phyloP scores from a whole-genome alignment of 2,113 vertebrate genomes.

The Eublepharis macularius region DNA sequence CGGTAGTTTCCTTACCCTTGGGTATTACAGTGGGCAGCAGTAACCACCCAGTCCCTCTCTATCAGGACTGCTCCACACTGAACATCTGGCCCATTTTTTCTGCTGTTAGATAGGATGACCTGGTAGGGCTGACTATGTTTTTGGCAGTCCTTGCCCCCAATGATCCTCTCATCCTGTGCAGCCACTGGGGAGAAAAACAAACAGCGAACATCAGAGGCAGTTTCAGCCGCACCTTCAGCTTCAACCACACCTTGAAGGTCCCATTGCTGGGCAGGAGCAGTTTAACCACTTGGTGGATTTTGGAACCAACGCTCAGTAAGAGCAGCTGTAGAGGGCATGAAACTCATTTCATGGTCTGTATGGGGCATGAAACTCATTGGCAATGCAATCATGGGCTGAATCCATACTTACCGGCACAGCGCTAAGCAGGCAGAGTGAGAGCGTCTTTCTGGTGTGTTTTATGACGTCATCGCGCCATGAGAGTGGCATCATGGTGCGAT shows the following conservation, averaged over 20 bases:
- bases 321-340: too few relatives aligned
- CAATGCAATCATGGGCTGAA: too few relatives aligned
- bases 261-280: not conserved
- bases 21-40: constrained; percentile 52
- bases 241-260: not conserved
- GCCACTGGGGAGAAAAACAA: not conserved
- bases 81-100: constrained; percentile 17
- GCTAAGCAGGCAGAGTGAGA: too few relatives aligned
- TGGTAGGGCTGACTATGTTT: constrained; percentile 46
- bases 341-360: too few relatives aligned
- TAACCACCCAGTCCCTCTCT: constrained; percentile 48
- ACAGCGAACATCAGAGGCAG: not conserved
- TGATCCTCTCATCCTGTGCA: constrained; percentile 19
- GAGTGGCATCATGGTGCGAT: too few relatives aligned
- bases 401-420: too few relatives aligned
- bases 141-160: constrained; percentile 14
- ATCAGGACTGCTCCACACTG: constrained; percentile 56
- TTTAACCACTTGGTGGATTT: not conserved
- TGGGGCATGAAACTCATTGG: too few relatives aligned
- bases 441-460: too few relatives aligned
- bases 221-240: not conserved
- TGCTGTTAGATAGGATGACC: constrained; percentile 48
- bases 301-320: not conserved
- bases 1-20: constrained; percentile 5
- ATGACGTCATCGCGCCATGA: too few relatives aligned